A percentile compares a stretch with the other conserved stretches of the same genome.
phyloP scores from a whole-genome alignment of 2,797 vertebrate species.

The Trematomus bernacchii region DNA sequence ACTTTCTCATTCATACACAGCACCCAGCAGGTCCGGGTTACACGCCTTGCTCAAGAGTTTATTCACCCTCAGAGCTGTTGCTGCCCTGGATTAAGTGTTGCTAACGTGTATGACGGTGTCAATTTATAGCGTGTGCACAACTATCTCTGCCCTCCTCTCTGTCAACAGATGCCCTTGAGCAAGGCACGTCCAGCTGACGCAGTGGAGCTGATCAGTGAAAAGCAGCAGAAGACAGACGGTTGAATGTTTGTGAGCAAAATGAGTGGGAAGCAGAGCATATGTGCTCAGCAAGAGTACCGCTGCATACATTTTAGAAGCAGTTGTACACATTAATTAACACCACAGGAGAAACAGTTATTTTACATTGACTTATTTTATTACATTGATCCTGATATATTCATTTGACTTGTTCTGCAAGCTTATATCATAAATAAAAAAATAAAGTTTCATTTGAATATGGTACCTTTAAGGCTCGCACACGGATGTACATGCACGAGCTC shows the following conservation, averaged over 20 bases:
- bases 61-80: not conserved
- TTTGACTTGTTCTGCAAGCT: not conserved
- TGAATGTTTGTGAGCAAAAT: conserved; percentile 24
- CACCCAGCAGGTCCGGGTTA: conserved; percentile 1
- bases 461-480: not conserved
- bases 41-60: not conserved
- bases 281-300: conserved; percentile 4
- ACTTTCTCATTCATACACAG: not conserved
- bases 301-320: conserved; percentile 20
- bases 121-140: not conserved
- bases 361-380: not conserved
- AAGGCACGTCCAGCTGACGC: conserved; percentile 58
- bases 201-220: conserved; percentile 25
- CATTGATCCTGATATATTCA: not conserved
- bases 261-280: conserved; percentile 37
- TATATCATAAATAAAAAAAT: not conserved
- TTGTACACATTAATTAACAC: not conserved
- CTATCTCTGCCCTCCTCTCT: not conserved
- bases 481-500: not conserved
- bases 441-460: not conserved
- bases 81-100: conserved; percentile 17
- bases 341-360: conserved; percentile 6
- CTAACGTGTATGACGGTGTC: conserved; percentile 14
- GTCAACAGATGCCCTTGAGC: conserved; percentile 61
- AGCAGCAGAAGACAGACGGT: conserved; percentile 21